These are phyloP conservation scores for Perithous albicinctus DNA, from an alignment of 2,888 invertebrate species.

Conservation along the genomic window DNA sequence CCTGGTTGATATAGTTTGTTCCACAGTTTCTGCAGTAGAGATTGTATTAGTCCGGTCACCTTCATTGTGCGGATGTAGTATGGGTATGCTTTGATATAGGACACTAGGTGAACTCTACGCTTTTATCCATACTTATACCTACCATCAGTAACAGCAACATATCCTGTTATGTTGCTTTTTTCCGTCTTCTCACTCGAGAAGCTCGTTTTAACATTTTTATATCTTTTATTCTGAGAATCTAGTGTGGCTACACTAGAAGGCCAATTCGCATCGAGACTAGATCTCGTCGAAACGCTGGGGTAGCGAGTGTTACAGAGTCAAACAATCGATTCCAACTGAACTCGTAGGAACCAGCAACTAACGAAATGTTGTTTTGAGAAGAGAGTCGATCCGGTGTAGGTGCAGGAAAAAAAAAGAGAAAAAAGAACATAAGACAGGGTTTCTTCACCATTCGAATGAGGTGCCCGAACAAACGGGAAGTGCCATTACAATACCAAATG, in stretches of 20 bases:
- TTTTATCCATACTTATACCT: background rate
- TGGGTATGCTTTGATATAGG: background rate
- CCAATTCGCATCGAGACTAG: slow-evolving; percentile 38
- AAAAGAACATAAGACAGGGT: slow-evolving; percentile 29
- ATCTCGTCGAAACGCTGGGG: slow-evolving; percentile 61
- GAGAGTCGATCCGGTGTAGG: slow-evolving; percentile 19
- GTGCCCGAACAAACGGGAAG: slow-evolving; percentile 68
- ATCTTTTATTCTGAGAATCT: background rate
- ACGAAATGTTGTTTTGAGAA: slow-evolving; percentile 30
- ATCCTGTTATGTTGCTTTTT: slow-evolving; percentile 59
- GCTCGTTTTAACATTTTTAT: background rate
- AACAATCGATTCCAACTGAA: slow-evolving; percentile 43
- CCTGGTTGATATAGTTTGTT: slow-evolving; percentile 51
- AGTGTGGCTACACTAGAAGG: slow-evolving; percentile 44
- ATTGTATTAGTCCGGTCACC: slow-evolving; percentile 41
- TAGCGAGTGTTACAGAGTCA: slow-evolving; percentile 21
- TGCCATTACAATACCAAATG: slow-evolving; percentile 80
- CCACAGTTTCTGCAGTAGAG: slow-evolving; percentile 33
- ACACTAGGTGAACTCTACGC: slow-evolving; percentile 39
- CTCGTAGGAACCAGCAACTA: slow-evolving; percentile 49
- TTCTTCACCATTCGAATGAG: slow-evolving; percentile 41
- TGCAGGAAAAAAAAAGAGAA: slow-evolving; percentile 1
- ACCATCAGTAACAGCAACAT: slow-evolving; percentile 32
- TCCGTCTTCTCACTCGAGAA: slow-evolving; percentile 41
- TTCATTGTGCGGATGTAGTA: slow-evolving; percentile 26